Conservation (phyloP, 2,113 vertebrate genomes). For the Romanogobio albipinnatus region DNA sequence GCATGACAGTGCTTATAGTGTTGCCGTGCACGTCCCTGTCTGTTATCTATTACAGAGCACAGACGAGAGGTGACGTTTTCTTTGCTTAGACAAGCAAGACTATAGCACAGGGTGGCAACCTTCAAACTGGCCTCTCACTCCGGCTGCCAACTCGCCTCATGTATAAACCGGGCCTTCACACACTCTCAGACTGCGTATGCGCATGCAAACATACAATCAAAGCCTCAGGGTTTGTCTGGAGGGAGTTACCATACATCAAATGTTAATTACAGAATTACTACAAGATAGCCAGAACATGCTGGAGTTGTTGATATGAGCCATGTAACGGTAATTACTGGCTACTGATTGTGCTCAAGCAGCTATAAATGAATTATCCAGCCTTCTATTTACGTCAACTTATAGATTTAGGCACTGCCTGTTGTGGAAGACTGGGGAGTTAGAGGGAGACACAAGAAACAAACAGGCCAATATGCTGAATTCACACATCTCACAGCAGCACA, state of each 20-base stretch:
- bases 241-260: constrained; percentile 40
- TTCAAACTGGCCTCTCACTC: constrained; percentile 74
- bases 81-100: constrained; percentile 80
- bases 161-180: constrained; percentile 64
- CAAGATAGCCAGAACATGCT: constrained; percentile 32
- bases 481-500: constrained; percentile 37
- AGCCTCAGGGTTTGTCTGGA: constrained; percentile 14
- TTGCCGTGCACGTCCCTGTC: constrained; percentile 73
- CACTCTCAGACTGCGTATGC: constrained; percentile 43
- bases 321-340: constrained; percentile 35
- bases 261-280: constrained; percentile 35
- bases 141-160: constrained; percentile 71
- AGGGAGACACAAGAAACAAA: constrained; percentile 43
- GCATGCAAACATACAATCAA: constrained; percentile 44
- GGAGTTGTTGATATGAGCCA: constrained; percentile 30
- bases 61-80: constrained; percentile 77
- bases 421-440: constrained; percentile 34
- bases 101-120: constrained; percentile 76
- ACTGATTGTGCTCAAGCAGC: constrained; percentile 34
- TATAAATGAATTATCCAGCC: constrained; percentile 45
- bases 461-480: constrained; percentile 37
- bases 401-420: constrained; percentile 31
- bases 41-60: constrained; percentile 79
- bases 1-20: constrained; percentile 67
- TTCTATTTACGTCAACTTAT: constrained; percentile 39